Evolutionary conservation across 2,113 vertebrate genomes (phyloP).

Genomic region (Ictidomys tridecemlineatus): DNA sequence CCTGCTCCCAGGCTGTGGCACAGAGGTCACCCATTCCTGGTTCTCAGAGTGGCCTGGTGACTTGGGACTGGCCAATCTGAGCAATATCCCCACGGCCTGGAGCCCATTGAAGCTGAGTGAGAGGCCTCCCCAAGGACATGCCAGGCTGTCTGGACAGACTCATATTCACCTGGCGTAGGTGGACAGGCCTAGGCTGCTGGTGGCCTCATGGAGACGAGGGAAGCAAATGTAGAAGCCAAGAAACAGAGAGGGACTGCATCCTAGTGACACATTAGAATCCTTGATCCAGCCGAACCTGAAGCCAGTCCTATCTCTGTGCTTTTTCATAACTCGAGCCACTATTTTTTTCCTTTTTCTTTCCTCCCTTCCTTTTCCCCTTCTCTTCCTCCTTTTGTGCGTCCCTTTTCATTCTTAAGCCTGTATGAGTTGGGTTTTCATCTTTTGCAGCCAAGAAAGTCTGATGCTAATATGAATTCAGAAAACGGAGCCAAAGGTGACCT

Average conservation of each 20-base stretch:
- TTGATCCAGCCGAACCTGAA: neutral
- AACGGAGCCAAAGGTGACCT: neutral
- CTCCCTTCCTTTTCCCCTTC: too few relatives aligned
- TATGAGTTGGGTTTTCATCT: neutral
- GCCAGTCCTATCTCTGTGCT: neutral
- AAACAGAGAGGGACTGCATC: rapidly evolving
- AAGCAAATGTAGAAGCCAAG: neutral
- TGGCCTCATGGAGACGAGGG: neutral
- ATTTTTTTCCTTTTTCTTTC: neutral
- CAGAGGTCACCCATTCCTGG: neutral
- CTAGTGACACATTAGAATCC: neutral
- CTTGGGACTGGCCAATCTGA: neutral
- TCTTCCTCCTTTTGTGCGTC: too few relatives aligned
- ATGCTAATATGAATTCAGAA: neutral
- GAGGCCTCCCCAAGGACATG: neutral
- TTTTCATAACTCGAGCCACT: neutral
- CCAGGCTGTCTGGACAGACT: neutral
- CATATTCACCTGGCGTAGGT: neutral
- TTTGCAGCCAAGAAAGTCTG: neutral
- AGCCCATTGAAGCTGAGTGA: too few relatives aligned
- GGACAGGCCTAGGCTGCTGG: too few relatives aligned
- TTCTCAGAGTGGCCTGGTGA: neutral
- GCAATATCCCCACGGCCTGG: neutral
- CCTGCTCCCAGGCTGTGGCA: neutral
- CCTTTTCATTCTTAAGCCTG: neutral